phyloP scores from a whole-genome alignment of 2,113 vertebrate genomes.

The Chionis minor region DNA sequence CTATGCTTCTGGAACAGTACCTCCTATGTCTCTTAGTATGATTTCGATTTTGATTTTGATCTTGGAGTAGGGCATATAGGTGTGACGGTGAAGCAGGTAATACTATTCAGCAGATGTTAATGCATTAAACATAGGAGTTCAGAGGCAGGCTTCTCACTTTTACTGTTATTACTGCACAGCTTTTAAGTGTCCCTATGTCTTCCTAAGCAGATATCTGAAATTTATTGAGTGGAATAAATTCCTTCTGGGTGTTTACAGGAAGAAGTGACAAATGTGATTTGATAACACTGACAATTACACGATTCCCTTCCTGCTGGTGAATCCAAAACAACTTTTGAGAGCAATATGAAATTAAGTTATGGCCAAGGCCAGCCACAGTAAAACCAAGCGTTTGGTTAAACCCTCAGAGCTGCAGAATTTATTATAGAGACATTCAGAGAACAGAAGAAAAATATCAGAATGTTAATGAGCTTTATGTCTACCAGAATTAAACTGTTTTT shows the following conservation, averaged over 20 bases:
- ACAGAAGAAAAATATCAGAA: neutral
- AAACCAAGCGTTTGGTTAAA: neutral
- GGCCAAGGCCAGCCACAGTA: neutral
- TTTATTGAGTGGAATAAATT: conserved; percentile 44
- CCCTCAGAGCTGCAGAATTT: neutral
- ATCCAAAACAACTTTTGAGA: conserved; percentile 11
- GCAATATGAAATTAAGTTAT: neutral
- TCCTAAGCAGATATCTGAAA: neutral
- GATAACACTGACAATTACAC: neutral
- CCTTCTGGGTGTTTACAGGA: conserved; percentile 16
- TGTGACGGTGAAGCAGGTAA: neutral
- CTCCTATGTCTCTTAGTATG: neutral
- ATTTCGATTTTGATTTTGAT: neutral
- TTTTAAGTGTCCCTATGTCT: neutral
- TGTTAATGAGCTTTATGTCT: neutral
- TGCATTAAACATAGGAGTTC: conserved; percentile 10
- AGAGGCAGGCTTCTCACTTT: conserved; percentile 4
- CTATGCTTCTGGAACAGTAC: neutral
- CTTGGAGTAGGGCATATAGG: neutral
- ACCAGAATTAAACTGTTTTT: neutral
- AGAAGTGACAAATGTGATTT: conserved; percentile 35
- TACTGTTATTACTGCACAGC: neutral
- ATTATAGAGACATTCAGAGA: neutral
- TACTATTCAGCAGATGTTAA: conserved; percentile 12
- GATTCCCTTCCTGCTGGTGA: neutral